Conservation (phyloP, 1,140 invertebrate genomes). For the Drosophila fuyamai region DNA sequence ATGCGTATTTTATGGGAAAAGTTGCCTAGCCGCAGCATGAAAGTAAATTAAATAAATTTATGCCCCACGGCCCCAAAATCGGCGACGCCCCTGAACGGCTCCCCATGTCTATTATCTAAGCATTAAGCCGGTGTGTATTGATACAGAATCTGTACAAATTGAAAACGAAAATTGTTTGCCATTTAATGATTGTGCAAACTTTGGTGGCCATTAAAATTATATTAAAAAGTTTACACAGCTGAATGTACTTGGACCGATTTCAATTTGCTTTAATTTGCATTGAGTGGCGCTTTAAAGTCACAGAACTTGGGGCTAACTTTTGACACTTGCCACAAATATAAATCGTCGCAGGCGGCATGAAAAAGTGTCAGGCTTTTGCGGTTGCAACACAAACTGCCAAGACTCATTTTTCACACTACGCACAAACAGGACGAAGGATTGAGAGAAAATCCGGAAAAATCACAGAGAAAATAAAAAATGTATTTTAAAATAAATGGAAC, state of each 20-base stretch:
- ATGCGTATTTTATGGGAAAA: slow-evolving; percentile 82
- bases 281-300: slow-evolving; percentile 53
- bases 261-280: slow-evolving; percentile 57
- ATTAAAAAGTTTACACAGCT: slow-evolving; percentile 71
- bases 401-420: slow-evolving; percentile 73
- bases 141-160: slow-evolving; percentile 77
- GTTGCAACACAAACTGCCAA: slow-evolving; percentile 70
- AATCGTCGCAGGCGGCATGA: slow-evolving; percentile 74
- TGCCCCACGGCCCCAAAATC: slow-evolving; percentile 23
- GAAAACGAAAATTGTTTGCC: slow-evolving; percentile 65
- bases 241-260: slow-evolving; percentile 22
- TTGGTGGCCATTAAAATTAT: slow-evolving; percentile 70
- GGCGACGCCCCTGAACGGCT: background rate
- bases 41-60: slow-evolving; percentile 81
- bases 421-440: slow-evolving; percentile 26
- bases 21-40: slow-evolving; percentile 50
- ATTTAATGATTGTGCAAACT: slow-evolving; percentile 63
- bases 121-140: slow-evolving; percentile 68
- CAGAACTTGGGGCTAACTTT: slow-evolving; percentile 47
- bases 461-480: background rate
- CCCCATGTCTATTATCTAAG: slow-evolving; percentile 69
- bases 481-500: background rate
- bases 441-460: background rate
- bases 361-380: slow-evolving; percentile 73
- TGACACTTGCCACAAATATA: slow-evolving; percentile 74